phyloP scores from a whole-genome alignment of 2,888 invertebrate genomes.

The Colostygia pectinataria region DNA sequence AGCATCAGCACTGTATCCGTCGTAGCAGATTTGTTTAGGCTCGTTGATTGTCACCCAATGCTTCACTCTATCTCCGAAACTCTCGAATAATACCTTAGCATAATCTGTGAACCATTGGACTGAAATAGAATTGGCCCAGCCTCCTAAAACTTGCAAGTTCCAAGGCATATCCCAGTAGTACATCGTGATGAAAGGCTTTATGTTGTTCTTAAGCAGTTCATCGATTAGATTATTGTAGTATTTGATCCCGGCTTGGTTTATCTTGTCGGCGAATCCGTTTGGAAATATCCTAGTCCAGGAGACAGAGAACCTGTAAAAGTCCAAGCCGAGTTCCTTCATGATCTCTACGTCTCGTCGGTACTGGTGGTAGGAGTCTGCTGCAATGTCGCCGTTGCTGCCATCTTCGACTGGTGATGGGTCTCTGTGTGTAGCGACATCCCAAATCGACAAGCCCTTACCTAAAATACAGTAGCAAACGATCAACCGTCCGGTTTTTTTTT shows the following conservation, averaged over 20 bases:
- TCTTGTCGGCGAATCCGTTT: constrained; percentile 70
- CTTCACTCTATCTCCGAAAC: constrained; percentile 75
- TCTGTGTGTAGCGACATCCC: constrained; percentile 69
- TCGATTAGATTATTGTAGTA: constrained; percentile 86
- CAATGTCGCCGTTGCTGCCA: constrained; percentile 77
- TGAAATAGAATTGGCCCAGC: constrained; percentile 81
- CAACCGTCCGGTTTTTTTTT: too few relatives aligned
- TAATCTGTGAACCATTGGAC: constrained; percentile 82
- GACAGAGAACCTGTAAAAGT: constrained; percentile 83
- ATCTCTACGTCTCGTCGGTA: constrained; percentile 79
- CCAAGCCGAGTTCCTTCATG: constrained; percentile 65
- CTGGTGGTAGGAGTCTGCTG: constrained; percentile 86
- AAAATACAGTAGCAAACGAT: too few relatives aligned
- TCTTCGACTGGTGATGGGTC: constrained; percentile 52
- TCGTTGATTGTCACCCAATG: constrained; percentile 84
- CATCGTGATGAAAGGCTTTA: constrained; percentile 83
- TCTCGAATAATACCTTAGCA: constrained; percentile 74
- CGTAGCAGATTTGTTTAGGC: constrained; percentile 66
- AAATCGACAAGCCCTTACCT: constrained; percentile 84
- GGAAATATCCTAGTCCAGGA: constrained; percentile 87
- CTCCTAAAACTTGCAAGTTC: constrained; percentile 79
- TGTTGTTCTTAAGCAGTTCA: constrained; percentile 77
- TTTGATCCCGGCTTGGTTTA: constrained; percentile 83
- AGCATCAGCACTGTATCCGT: constrained; percentile 57
- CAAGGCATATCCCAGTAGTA: constrained; percentile 86